Conservation (phyloP, 1,140 invertebrate genomes). For the Brachionus angularis region DNA sequence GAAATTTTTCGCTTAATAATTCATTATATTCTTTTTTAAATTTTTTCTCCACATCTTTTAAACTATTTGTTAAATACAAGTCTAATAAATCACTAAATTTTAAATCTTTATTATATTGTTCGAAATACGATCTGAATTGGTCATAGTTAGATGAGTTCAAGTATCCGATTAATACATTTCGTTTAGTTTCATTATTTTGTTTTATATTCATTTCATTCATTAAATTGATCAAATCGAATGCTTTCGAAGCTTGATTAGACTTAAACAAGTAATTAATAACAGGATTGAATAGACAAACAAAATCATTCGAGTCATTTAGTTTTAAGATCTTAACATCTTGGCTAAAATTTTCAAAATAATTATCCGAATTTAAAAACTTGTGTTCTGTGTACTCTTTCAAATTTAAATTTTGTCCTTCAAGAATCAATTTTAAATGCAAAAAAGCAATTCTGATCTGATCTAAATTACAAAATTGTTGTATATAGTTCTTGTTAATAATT, state of each 20-base stretch:
- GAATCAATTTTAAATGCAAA: background rate
- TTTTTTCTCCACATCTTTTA: background rate
- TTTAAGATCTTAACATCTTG: background rate
- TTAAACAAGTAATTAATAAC: constrained; percentile 5
- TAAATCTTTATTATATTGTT: background rate
- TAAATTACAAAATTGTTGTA: background rate
- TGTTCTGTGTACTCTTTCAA: background rate
- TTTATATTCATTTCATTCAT: background rate
- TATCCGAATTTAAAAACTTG: background rate
- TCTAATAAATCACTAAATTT: background rate
- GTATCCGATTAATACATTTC: background rate
- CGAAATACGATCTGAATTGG: background rate
- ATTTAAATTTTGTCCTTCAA: background rate
- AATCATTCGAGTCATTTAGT: background rate
- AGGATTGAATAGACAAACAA: background rate
- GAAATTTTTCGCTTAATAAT: background rate
- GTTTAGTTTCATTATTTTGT: background rate
- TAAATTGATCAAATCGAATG: background rate
- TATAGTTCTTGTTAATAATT: background rate
- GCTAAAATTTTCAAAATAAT: background rate
- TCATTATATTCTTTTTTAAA: background rate
- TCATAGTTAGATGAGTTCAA: background rate
- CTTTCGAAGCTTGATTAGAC: background rate
- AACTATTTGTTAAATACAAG: background rate
- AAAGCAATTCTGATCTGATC: background rate